Evolutionary conservation across 2,797 vertebrate species (phyloP).

Genomic region (Harpagifer antarcticus): DNA sequence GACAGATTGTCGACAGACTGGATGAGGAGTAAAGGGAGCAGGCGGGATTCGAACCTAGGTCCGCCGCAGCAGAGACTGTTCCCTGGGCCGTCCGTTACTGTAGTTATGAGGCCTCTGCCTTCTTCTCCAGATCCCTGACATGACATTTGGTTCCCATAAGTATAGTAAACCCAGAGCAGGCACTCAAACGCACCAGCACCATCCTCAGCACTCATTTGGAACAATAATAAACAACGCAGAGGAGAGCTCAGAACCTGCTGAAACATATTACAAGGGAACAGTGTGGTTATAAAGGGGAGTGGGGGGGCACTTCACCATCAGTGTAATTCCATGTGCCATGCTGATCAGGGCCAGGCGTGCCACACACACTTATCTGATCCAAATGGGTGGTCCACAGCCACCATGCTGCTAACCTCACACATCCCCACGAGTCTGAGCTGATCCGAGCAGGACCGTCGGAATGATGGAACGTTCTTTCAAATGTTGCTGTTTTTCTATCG

Average conservation of each 20-base stretch:
- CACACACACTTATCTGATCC: constrained; percentile 83
- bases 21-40: no score
- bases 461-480: constrained; percentile 51
- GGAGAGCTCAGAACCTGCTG: constrained; percentile 76
- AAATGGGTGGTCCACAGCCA: constrained; percentile 79
- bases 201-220: constrained; percentile 77
- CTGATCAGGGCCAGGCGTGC: constrained; percentile 83
- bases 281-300: constrained; percentile 68
- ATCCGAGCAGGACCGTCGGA: constrained; percentile 51
- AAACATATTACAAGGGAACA: constrained; percentile 81
- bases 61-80: no score
- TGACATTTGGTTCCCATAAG: constrained; percentile 64
- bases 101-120: constrained; percentile 27
- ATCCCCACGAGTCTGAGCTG: constrained; percentile 57
- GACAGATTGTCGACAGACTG: no score
- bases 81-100: not conserved
- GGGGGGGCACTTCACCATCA: constrained; percentile 59
- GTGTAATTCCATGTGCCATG: constrained; percentile 82
- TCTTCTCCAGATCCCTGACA: constrained; percentile 20
- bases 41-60: no score
- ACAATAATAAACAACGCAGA: constrained; percentile 85
- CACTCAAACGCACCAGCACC: constrained; percentile 29
- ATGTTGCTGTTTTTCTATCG: constrained; percentile 60
- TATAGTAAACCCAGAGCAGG: constrained; percentile 36
- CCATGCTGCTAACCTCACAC: constrained; percentile 42